Evolutionary conservation across 2,113 vertebrate genomes (phyloP), one percentile per base, ranked within the genome.

Genomic region (Isurus oxyrinchus): DNA sequence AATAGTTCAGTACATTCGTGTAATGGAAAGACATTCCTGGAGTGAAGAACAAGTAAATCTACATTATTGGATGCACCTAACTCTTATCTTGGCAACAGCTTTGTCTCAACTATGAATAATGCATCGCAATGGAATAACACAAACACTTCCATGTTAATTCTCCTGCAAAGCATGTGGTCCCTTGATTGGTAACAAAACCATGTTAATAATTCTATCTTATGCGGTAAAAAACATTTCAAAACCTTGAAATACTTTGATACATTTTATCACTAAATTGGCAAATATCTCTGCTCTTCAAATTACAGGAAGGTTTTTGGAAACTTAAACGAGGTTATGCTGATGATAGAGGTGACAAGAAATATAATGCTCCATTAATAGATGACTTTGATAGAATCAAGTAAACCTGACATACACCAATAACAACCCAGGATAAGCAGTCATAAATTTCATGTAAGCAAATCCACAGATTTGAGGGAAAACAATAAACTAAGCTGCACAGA

Each of bases 11-110:
- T 96, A 97, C 96, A 97, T 97, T 97, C 97, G 53, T 97, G 97
- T 98, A 98, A 98, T 97, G 97, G 97, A 97, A 97, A 97, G 97
- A 96, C 96, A 97, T 97, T 98, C 98, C 97, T 97, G 97, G 97
- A 97, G 97, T 98, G 98, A 98, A 97, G 97, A 96, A 96, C 97
- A 98, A 98, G 97, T 97, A 98, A 97, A 97, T 97, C 97, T 97
- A 98, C 98, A 99, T 99, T 99, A 98, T 98, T 99, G 97, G 97
- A 97, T 97, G 97, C 97, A 97, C 97, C 96, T 98, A 98, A 97
- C 97, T 97, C 97, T 97, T 97, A 98, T 97, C 99, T 99, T 99
- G 99, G 99, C 99, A 99, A 99, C 99, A 98, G 98, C 98, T 99
- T 99, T 99, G 98, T 99, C 97, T 97, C 97, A 96, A 97, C 98